phyloP scores from a whole-genome alignment of 2,888 invertebrate species.

The Hydraecia micacea region DNA sequence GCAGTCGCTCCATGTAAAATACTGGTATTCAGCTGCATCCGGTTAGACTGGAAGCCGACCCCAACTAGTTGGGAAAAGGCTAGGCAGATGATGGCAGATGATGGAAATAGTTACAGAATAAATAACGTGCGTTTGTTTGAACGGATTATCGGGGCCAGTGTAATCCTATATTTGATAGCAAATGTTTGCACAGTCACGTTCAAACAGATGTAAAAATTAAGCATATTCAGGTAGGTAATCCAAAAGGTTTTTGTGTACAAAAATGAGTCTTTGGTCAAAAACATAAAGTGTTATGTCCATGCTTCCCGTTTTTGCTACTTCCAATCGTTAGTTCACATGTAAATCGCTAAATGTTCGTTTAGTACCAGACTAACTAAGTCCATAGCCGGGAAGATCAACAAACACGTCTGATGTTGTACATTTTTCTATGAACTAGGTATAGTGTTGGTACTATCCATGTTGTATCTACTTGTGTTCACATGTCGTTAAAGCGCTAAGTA shows the following conservation, averaged over 20 bases:
- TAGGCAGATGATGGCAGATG: too few species aligned
- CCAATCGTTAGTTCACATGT: background rate
- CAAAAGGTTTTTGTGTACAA: background rate
- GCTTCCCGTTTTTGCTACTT: background rate
- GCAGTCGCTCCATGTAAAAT: too few species aligned
- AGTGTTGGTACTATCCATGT: too few species aligned
- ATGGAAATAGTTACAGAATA: background rate
- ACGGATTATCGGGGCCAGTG: background rate
- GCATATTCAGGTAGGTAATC: background rate
- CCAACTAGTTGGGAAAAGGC: too few species aligned
- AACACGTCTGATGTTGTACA: background rate
- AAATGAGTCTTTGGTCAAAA: too few species aligned
- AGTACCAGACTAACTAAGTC: background rate
- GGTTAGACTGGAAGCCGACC: too few species aligned
- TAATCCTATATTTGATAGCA: background rate
- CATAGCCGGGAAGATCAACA: background rate
- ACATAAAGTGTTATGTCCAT: background rate
- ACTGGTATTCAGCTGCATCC: too few species aligned
- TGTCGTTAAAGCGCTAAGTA: too few species aligned
- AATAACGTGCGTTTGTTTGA: conserved; percentile 9
- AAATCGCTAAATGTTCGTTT: background rate
- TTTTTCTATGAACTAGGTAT: background rate
- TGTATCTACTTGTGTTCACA: too few species aligned
- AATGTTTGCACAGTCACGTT: conserved; percentile 15
- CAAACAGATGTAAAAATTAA: background rate